Conservation (phyloP, 2,888 invertebrate species). For the Griposia aprilina region DNA sequence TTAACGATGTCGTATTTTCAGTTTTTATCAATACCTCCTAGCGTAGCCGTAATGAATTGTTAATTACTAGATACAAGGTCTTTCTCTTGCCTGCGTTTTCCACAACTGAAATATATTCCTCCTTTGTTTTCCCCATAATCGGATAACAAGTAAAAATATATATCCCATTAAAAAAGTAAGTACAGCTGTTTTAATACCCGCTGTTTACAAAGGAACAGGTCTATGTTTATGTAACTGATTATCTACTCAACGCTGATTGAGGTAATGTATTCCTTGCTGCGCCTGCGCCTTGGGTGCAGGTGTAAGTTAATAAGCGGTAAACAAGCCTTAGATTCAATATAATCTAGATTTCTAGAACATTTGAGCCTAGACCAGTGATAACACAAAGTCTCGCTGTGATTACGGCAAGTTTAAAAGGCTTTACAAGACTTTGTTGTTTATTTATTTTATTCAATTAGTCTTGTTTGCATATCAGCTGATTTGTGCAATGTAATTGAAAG, state of each 20-base stretch:
- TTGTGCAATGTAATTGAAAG: conserved; percentile 30
- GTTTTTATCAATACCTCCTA: background rate
- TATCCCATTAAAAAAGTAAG: background rate
- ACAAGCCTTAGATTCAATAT: conserved; percentile 39
- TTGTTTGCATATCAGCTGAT: conserved; percentile 31
- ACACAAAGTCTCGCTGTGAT: conserved; percentile 36
- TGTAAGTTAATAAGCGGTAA: conserved; percentile 41
- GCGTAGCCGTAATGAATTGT: background rate
- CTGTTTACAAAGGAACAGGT: conserved; percentile 36
- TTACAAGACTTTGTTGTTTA: conserved; percentile 4
- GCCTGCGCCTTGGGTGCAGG: conserved; percentile 52
- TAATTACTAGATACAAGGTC: background rate
- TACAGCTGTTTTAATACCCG: conserved; percentile 40
- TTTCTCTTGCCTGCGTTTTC: background rate
- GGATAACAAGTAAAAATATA: conserved; percentile 10
- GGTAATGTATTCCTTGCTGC: conserved; percentile 50
- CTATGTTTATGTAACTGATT: conserved; percentile 49
- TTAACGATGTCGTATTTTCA: background rate
- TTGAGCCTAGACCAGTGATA: conserved; percentile 33
- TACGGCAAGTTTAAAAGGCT: conserved; percentile 24
- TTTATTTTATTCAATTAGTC: conserved; percentile 43
- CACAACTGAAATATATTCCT: background rate
- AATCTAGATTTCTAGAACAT: conserved; percentile 21
- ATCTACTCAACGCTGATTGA: conserved; percentile 56
- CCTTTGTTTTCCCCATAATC: background rate